phyloP scores from a whole-genome alignment of 2,888 invertebrate species.

The Geophilus truncorum region DNA sequence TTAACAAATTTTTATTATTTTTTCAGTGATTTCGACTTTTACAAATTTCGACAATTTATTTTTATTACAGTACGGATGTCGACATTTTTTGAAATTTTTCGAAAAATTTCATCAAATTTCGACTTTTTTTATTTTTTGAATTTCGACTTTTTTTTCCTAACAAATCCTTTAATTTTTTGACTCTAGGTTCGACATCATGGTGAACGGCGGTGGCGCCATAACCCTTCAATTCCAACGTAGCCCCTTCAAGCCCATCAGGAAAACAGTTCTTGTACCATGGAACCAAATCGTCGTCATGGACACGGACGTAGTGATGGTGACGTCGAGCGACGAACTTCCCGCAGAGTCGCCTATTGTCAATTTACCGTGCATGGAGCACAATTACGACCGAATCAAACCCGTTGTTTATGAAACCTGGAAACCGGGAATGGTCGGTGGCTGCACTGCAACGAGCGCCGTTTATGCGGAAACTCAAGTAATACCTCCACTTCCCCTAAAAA shows the following conservation, averaged over 20 bases:
- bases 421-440: slow-evolving; percentile 91
- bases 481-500: background rate
- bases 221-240: slow-evolving; percentile 89
- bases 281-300: slow-evolving; percentile 93
- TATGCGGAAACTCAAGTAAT: slow-evolving; percentile 42
- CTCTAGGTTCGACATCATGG: slow-evolving; percentile 83
- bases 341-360: slow-evolving; percentile 44
- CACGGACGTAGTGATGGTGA: slow-evolving; percentile 66
- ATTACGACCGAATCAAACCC: slow-evolving; percentile 88
- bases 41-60: too few relatives aligned
- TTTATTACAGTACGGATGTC: too few relatives aligned
- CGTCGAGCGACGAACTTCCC: slow-evolving; percentile 63
- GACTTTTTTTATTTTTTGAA: too few relatives aligned
- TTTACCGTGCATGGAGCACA: slow-evolving; percentile 79
- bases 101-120: too few relatives aligned
- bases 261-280: slow-evolving; percentile 91
- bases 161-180: background rate
- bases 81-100: too few relatives aligned
- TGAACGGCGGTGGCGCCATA: slow-evolving; percentile 98
- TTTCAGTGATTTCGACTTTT: too few relatives aligned
- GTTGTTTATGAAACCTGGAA: slow-evolving; percentile 91
- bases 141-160: too few relatives aligned
- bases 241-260: slow-evolving; percentile 79
- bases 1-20: too few relatives aligned
- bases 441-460: slow-evolving; percentile 84